Conservation (phyloP, 2,888 invertebrate species). For the Ormyrus rosae region DNA sequence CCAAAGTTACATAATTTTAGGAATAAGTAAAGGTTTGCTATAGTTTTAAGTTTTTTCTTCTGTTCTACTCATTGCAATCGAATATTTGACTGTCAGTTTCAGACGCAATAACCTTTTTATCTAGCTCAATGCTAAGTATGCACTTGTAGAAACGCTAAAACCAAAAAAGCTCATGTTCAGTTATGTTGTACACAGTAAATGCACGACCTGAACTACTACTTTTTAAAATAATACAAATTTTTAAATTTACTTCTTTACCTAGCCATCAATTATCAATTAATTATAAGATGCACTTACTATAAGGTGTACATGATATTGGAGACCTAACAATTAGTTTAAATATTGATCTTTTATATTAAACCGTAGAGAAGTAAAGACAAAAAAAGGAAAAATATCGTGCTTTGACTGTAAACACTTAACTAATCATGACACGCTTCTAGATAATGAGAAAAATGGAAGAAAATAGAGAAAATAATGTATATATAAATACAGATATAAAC, state of each 20-base stretch:
- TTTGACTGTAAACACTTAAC: constrained; percentile 50
- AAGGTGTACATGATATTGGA: background rate
- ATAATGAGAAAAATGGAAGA: constrained; percentile 58
- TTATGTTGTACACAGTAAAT: constrained; percentile 40
- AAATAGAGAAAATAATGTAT: constrained; percentile 64
- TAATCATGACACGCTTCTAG: constrained; percentile 36
- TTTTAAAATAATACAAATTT: constrained; percentile 1
- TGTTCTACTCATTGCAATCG: background rate
- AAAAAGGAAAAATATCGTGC: constrained; percentile 38
- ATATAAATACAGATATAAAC: constrained; percentile 40
- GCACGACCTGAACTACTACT: constrained; percentile 21
- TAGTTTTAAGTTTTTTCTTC: too few species aligned
- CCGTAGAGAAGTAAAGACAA: background rate
- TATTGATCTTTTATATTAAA: too few species aligned
- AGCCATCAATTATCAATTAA: background rate
- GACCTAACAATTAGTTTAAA: too few species aligned
- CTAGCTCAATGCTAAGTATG: constrained; percentile 1
- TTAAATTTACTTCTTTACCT: background rate
- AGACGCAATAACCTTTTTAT: constrained; percentile 41
- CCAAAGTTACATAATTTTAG: too few species aligned
- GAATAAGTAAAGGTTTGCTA: too few species aligned
- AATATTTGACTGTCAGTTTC: constrained; percentile 34
- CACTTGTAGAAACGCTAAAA: constrained; percentile 16
- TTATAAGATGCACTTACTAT: background rate
- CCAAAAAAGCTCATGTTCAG: constrained; percentile 18